Evolutionary conservation across 2,888 invertebrate species (phyloP).

Genomic region (Orthosia incerta): DNA sequence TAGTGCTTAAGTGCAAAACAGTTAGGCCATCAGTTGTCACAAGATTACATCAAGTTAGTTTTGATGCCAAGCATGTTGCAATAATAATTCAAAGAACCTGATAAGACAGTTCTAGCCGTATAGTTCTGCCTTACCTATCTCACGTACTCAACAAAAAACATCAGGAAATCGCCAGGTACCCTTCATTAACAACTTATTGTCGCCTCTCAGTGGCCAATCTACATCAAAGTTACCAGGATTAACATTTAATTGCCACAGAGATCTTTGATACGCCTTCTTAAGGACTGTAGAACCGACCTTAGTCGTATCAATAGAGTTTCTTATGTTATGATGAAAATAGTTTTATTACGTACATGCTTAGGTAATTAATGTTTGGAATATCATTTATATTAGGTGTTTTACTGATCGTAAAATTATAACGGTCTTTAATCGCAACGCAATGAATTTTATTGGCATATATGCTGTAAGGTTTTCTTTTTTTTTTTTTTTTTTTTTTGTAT

Average conservation of each 20-base stretch:
- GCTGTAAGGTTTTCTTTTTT: not conserved
- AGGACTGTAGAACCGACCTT: constrained; percentile 70
- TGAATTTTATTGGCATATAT: not conserved
- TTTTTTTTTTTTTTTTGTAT: not conserved
- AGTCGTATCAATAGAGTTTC: constrained; percentile 55
- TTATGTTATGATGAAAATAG: constrained; percentile 52
- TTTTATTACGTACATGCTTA: constrained; percentile 44
- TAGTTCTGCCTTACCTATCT: not conserved
- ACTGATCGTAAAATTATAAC: constrained; percentile 12
- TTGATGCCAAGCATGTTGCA: not conserved
- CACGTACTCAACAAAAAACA: not conserved
- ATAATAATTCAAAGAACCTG: not conserved
- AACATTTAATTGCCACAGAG: constrained; percentile 80
- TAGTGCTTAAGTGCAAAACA: not conserved
- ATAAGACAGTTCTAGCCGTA: not conserved
- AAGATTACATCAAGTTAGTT: constrained; percentile 12
- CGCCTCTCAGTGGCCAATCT: constrained; percentile 39
- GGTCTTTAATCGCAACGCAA: not conserved
- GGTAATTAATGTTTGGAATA: constrained; percentile 29
- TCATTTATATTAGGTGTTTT: constrained; percentile 19
- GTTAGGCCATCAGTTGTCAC: not conserved
- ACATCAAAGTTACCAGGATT: constrained; percentile 71
- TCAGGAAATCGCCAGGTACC: not conserved
- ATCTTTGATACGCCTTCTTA: constrained; percentile 73
- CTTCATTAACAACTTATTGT: constrained; percentile 45